Evolutionary conservation across 2,888 invertebrate species (phyloP).

Genomic region (Eupithecia centaureata): DNA sequence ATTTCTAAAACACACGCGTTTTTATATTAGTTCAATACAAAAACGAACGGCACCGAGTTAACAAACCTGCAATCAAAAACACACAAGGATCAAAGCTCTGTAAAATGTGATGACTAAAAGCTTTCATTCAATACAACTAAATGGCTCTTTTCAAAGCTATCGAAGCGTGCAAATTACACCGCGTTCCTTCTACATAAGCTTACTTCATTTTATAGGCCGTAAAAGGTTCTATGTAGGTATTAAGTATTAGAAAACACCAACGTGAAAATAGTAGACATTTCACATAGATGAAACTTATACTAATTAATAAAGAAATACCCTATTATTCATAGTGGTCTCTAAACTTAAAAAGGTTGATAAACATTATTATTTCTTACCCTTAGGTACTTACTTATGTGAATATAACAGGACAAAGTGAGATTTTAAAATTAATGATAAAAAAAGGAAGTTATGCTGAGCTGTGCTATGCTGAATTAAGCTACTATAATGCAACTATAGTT

Average conservation of each 20-base stretch:
- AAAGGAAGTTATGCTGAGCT: no score
- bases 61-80: background rate
- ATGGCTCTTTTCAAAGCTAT: constrained; percentile 32
- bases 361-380: no score
- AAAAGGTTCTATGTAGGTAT: constrained; percentile 34
- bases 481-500: no score
- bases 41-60: background rate
- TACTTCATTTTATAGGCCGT: constrained; percentile 44
- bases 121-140: constrained; percentile 30
- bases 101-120: constrained; percentile 31
- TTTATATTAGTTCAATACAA: no score
- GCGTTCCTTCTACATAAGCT: constrained; percentile 35
- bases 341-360: no score
- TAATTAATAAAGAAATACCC: no score
- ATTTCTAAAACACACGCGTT: no score
- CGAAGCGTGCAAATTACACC: constrained; percentile 34
- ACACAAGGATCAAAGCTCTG: constrained; percentile 24
- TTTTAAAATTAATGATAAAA: no score
- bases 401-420: no score
- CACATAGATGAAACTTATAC: background rate
- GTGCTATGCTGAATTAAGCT: no score
- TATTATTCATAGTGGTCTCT: no score
- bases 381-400: no score
- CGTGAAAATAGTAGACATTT: background rate
- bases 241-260: constrained; percentile 14